Evolutionary conservation across 2,888 invertebrate species (phyloP).

Genomic region (Chaitophorus viminalis): DNA sequence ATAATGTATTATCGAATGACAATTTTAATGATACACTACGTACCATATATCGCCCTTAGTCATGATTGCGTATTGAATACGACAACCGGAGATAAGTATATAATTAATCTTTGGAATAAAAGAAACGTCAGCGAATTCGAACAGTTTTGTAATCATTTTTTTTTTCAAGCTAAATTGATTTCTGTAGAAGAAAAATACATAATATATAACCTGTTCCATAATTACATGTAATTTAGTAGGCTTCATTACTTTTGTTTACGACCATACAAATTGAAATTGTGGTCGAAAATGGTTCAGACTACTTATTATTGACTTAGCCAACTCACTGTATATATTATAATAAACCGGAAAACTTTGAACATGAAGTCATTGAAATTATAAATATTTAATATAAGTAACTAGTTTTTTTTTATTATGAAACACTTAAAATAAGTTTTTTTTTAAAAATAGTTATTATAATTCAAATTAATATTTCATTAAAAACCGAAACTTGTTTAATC

Average conservation of each 20-base stretch:
- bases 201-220: background rate
- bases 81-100: background rate
- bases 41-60: background rate
- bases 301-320: background rate
- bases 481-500: slow-evolving; percentile 12
- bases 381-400: background rate
- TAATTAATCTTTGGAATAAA: background rate
- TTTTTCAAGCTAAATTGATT: background rate
- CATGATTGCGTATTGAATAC: background rate
- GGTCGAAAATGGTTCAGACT: background rate
- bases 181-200: slow-evolving; percentile 9
- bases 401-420: background rate
- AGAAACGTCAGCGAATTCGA: background rate
- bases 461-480: slow-evolving; percentile 12
- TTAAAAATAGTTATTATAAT: background rate
- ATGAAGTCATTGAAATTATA: slow-evolving; percentile 31
- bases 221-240: slow-evolving; percentile 2
- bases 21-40: background rate
- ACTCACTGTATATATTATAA: slow-evolving; percentile 5
- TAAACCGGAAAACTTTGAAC: slow-evolving; percentile 16
- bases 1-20: background rate
- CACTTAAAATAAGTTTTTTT: background rate
- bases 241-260: background rate
- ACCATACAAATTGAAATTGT: background rate
- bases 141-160: background rate